These are phyloP conservation scores for Pempheris klunzingeri DNA, from an alignment of 2,797 vertebrate genomes.

Conservation along the genomic window DNA sequence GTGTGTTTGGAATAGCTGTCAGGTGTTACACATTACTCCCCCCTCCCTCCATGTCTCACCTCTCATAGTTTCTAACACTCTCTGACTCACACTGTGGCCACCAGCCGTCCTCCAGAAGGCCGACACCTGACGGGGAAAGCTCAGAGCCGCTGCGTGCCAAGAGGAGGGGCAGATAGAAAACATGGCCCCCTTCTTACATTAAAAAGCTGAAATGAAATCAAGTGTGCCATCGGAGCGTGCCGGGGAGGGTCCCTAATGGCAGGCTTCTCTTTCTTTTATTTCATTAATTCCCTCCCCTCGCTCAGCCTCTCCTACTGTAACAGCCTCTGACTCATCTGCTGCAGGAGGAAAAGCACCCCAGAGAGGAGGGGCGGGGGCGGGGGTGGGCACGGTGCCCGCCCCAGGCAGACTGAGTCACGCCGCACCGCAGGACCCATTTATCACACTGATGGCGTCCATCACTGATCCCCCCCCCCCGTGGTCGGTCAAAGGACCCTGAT, in stretches of 20 bases:
- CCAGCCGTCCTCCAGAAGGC: constrained; percentile 58
- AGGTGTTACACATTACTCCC: constrained; percentile 71
- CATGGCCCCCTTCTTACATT: constrained; percentile 72
- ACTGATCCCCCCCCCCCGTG: constrained; percentile 37
- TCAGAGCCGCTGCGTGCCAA: constrained; percentile 66
- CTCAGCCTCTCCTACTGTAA: constrained; percentile 71
- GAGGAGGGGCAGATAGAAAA: constrained; percentile 67
- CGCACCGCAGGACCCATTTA: constrained; percentile 75
- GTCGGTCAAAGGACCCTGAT: constrained; percentile 46
- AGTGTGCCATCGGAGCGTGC: constrained; percentile 64
- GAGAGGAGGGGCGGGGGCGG: constrained; percentile 57
- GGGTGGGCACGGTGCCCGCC: constrained; percentile 66
- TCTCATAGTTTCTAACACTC: constrained; percentile 47
- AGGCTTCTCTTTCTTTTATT: constrained; percentile 68
- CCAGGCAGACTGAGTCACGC: constrained; percentile 78
- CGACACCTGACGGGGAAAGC: constrained; percentile 78
- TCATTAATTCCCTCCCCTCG: constrained; percentile 73
- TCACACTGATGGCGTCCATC: constrained; percentile 73
- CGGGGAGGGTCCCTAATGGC: constrained; percentile 68
- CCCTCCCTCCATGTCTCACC: constrained; percentile 24
- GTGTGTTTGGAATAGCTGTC: constrained; percentile 62
- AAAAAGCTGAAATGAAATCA: constrained; percentile 83
- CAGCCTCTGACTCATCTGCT: constrained; percentile 83
- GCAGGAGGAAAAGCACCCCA: constrained; percentile 66
- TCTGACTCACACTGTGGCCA: constrained; percentile 42